A percentile compares a stretch with the other conserved stretches of the same genome.
These are phyloP conservation scores for Lymantria dispar DNA, from an alignment of 2,888 invertebrate species.

Conservation along the genomic window DNA sequence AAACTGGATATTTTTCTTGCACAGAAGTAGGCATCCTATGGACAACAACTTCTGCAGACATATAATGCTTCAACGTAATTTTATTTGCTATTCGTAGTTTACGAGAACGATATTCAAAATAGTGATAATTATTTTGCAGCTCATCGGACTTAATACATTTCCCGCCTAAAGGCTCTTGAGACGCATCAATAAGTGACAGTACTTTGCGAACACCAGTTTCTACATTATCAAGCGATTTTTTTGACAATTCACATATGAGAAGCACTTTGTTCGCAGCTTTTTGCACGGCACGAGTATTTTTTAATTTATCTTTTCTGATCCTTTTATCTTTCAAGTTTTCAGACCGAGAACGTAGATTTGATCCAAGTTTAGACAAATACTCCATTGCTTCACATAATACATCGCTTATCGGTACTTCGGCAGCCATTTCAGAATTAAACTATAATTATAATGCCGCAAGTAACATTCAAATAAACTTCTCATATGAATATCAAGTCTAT, in stretches of 20 bases:
- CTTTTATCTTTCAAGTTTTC: constrained; percentile 63
- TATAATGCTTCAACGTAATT: constrained; percentile 59
- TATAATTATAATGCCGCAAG: background rate
- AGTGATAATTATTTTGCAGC: constrained; percentile 35
- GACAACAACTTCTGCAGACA: constrained; percentile 58
- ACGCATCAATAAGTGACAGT: constrained; percentile 44
- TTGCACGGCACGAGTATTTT: constrained; percentile 64
- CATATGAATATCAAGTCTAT: background rate
- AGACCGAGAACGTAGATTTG: constrained; percentile 64
- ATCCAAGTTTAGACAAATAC: constrained; percentile 71
- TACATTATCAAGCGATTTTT: constrained; percentile 71
- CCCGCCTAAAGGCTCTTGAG: constrained; percentile 47
- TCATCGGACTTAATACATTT: constrained; percentile 21
- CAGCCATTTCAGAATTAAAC: constrained; percentile 56
- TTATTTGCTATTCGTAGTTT: constrained; percentile 57
- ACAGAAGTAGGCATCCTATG: constrained; percentile 45
- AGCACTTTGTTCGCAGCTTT: constrained; percentile 70
- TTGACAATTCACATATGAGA: constrained; percentile 71
- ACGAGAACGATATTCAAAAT: constrained; percentile 48
- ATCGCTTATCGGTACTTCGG: constrained; percentile 62
- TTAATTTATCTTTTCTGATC: constrained; percentile 60
- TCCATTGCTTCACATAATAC: constrained; percentile 70
- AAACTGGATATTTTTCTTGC: constrained; percentile 63
- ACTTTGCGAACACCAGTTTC: constrained; percentile 63
- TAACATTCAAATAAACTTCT: background rate